A percentile compares a stretch with the other conserved stretches of the same genome.
phyloP scores from a whole-genome alignment of 2,113 vertebrate genomes.

The Ceuthmochares aereus region DNA sequence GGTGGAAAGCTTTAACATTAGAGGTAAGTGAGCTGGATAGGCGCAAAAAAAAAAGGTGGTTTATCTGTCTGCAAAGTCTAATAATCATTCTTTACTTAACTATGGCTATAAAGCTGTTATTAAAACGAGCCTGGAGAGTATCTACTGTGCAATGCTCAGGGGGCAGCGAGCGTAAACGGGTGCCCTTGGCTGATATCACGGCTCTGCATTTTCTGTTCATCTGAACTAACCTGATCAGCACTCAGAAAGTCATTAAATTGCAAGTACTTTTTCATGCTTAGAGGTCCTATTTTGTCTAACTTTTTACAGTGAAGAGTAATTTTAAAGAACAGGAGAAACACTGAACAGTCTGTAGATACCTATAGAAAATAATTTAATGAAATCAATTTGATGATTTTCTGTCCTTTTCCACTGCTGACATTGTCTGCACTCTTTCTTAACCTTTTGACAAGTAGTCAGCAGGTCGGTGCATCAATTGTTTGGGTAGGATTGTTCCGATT shows the following conservation, averaged over 20 bases:
- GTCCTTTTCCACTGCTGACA: not conserved
- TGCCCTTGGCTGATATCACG: not conserved
- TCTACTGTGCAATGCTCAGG: not conserved
- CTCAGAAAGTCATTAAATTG: not conserved
- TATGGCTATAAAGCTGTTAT: not conserved
- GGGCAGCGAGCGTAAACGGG: not conserved
- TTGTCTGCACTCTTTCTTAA: not conserved
- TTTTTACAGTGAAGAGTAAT: not conserved
- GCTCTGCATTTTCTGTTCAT: not conserved
- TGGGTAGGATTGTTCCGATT: not conserved
- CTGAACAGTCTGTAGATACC: not conserved
- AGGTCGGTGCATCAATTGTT: not conserved
- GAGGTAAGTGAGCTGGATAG: not conserved
- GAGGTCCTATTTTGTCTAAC: not conserved
- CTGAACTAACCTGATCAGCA: not conserved
- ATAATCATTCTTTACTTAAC: not conserved
- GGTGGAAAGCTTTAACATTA: not conserved
- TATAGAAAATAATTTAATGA: not conserved
- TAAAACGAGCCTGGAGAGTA: not conserved
- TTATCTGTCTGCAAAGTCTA: slow-evolving; percentile 3
- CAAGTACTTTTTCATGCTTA: not conserved
- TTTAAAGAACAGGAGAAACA: not conserved
- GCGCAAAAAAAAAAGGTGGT: not conserved
- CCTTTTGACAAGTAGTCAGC: not conserved
- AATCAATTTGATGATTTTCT: not conserved